These are phyloP conservation scores for Apolygus lucorum DNA, from an alignment of 1,140 invertebrate species.

Conservation along the genomic window DNA sequence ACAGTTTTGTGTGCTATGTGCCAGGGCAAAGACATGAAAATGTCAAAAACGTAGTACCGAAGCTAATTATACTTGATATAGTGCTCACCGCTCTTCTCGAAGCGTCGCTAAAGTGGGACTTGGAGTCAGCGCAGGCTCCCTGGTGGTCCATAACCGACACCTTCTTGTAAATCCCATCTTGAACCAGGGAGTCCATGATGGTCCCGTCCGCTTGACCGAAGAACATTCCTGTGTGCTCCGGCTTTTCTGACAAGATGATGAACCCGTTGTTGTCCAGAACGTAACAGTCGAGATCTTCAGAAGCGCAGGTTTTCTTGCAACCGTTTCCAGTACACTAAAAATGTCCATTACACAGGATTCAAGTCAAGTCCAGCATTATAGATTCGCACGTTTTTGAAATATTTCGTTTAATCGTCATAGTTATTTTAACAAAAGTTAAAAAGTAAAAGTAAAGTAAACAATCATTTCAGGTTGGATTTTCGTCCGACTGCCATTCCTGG, in stretches of 20 bases:
- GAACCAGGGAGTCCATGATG: conserved; percentile 85
- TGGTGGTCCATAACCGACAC: conserved; percentile 81
- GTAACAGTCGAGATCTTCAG: conserved; percentile 80
- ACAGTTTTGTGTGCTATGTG: no score
- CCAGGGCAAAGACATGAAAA: no score
- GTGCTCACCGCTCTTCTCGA: conserved; percentile 32
- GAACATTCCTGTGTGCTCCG: conserved; percentile 74
- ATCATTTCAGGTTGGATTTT: no score
- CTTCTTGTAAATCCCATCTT: conserved; percentile 79
- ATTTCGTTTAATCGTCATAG: no score
- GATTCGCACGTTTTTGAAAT: no score
- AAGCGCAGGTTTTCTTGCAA: conserved; percentile 75
- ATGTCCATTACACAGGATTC: no score
- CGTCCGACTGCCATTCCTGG: no score
- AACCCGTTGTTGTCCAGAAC: conserved; percentile 89
- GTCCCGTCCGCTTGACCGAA: conserved; percentile 92
- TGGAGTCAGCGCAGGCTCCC: conserved; percentile 69
- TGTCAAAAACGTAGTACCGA: not conserved
- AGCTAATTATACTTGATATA: no score
- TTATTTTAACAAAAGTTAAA: no score
- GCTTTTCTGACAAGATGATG: conserved; percentile 79
- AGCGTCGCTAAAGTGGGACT: conserved; percentile 57
- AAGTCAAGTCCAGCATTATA: no score
- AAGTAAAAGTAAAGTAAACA: no score
- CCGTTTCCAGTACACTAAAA: conserved; percentile 63